These are phyloP conservation scores for Pangasianodon gigas DNA, from an alignment of 2,113 vertebrate genomes.

Conservation along the genomic window DNA sequence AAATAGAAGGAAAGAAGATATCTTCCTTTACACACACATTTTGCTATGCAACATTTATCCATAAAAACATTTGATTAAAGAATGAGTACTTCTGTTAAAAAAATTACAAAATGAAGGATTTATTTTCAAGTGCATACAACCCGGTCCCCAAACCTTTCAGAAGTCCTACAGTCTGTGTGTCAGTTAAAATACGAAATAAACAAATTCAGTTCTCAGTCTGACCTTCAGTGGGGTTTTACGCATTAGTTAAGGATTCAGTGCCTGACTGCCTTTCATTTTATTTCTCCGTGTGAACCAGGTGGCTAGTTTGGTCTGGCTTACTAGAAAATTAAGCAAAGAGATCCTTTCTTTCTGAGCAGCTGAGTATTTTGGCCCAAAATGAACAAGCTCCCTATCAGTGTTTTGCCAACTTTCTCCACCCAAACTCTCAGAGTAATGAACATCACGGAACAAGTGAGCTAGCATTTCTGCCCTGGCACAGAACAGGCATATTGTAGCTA, in stretches of 20 bases:
- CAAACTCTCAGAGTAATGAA: background rate
- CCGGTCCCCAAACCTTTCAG: background rate
- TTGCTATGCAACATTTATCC: background rate
- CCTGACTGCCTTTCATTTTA: background rate
- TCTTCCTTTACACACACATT: background rate
- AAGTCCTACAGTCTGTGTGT: background rate
- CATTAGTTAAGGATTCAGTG: background rate
- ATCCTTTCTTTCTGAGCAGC: background rate
- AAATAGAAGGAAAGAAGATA: background rate
- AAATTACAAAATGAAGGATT: background rate
- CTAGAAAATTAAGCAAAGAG: background rate
- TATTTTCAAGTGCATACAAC: background rate
- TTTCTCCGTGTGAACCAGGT: background rate
- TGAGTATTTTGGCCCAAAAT: background rate
- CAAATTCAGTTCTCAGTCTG: background rate
- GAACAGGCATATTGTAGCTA: background rate
- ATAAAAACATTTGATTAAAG: background rate
- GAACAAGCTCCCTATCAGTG: background rate
- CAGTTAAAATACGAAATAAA: background rate
- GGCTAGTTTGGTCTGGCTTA: background rate
- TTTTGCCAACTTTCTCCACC: background rate
- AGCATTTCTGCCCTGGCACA: background rate
- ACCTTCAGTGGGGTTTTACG: background rate
- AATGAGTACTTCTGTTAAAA: background rate
- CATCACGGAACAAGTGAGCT: background rate